Evolutionary conservation across 2,888 invertebrate species (phyloP).

Genomic region (Polydrusus cervinus): DNA sequence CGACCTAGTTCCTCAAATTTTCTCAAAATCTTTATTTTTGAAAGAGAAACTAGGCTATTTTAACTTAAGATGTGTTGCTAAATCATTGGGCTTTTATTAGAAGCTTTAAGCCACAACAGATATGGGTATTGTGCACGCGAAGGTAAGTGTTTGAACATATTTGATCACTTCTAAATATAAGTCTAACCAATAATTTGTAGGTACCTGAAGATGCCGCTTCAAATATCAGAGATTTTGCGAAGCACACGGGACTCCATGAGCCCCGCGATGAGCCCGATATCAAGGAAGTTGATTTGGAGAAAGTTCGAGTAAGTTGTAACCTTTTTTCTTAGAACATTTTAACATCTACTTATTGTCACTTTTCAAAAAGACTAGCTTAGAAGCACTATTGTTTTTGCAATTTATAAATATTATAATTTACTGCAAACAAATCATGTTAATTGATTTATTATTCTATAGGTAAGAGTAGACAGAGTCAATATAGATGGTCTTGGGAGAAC

Average conservation of each 20-base stretch:
- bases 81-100: not conserved
- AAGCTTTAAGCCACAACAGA: not conserved
- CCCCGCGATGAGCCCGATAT: constrained; percentile 57
- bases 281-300: constrained; percentile 73
- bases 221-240: constrained; percentile 55
- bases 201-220: constrained; percentile 55
- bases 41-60: constrained; percentile 13
- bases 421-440: too few species aligned
- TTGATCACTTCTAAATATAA: constrained; percentile 53
- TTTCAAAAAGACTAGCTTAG: too few species aligned
- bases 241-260: constrained; percentile 52
- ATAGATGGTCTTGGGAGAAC: constrained; percentile 90
- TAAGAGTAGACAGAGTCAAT: constrained; percentile 88
- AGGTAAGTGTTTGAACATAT: constrained; percentile 64
- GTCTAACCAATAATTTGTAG: constrained; percentile 60
- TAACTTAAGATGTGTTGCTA: constrained; percentile 26
- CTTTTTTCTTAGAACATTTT: not conserved
- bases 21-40: constrained; percentile 12
- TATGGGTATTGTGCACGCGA: constrained; percentile 72
- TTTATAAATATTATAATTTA: not conserved
- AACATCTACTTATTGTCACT: too few species aligned
- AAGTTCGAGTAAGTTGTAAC: constrained; percentile 71
- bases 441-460: constrained; percentile 70
- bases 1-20: constrained; percentile 44
- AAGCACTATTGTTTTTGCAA: not conserved